Evolutionary conservation across 1,140 invertebrate genomes (phyloP).

Genomic region (Drosophila varians): DNA sequence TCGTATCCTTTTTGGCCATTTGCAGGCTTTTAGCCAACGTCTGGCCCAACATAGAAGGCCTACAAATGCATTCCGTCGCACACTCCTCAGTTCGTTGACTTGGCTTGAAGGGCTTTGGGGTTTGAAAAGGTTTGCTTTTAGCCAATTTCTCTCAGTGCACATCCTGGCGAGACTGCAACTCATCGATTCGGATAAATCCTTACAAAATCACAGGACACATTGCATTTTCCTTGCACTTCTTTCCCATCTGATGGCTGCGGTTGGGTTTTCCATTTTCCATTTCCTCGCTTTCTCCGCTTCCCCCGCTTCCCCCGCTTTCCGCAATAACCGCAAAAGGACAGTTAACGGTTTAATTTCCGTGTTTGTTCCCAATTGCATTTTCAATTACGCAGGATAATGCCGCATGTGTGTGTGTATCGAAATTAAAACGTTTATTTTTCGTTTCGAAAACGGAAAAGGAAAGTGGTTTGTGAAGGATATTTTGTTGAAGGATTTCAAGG

Average conservation of each 20-base stretch:
- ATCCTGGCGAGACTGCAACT: too few relatives aligned
- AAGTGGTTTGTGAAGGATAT: background rate
- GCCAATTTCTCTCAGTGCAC: background rate
- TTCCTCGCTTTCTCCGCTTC: constrained; percentile 23
- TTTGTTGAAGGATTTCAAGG: too few relatives aligned
- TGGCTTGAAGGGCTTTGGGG: background rate
- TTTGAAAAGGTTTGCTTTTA: background rate
- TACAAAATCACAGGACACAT: background rate
- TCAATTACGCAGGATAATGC: constrained; percentile 45
- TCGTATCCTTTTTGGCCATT: constrained; percentile 33
- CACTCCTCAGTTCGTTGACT: constrained; percentile 48
- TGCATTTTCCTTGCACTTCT: constrained; percentile 59
- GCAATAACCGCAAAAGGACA: constrained; percentile 45
- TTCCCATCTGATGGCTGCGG: constrained; percentile 26
- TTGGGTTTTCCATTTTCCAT: constrained; percentile 26
- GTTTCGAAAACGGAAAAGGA: too few relatives aligned
- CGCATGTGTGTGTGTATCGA: too few relatives aligned
- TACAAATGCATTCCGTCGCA: constrained; percentile 60
- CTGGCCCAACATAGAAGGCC: constrained; percentile 50
- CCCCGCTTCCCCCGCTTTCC: constrained; percentile 2
- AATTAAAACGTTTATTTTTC: too few relatives aligned
- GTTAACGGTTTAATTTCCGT: constrained; percentile 53
- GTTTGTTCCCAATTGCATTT: constrained; percentile 39
- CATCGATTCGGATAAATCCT: too few relatives aligned
- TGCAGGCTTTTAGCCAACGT: constrained; percentile 63